Conservation (phyloP, 2,797 vertebrate species). For the Lepus oiostolus region DNA sequence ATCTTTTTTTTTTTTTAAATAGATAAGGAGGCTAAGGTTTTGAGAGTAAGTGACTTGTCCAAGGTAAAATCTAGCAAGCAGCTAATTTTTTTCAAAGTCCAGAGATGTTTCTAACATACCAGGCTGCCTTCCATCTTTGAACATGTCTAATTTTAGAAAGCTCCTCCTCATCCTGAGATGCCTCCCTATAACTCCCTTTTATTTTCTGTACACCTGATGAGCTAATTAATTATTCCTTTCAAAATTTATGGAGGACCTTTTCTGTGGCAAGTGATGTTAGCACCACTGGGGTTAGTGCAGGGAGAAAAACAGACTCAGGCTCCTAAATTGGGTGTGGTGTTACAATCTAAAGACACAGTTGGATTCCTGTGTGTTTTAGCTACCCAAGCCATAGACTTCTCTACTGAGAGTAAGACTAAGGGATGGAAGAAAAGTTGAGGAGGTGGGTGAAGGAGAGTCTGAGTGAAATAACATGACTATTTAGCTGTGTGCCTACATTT, state of each 20-base stretch:
- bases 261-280: neutral
- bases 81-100: slow-evolving; percentile 52
- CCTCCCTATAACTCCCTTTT: neutral
- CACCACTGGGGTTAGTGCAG: neutral
- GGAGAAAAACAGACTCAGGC: neutral
- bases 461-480: neutral
- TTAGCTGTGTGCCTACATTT: neutral
- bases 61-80: slow-evolving; percentile 16
- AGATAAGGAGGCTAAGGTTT: neutral
- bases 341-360: neutral
- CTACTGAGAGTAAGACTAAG: neutral
- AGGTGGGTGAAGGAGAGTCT: neutral
- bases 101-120: neutral
- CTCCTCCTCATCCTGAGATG: slow-evolving; percentile 19
- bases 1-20: slow-evolving; percentile 31
- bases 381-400: neutral
- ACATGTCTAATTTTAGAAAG: neutral
- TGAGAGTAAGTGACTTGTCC: slow-evolving; percentile 21
- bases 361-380: neutral
- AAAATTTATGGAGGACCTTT: slow-evolving; percentile 18
- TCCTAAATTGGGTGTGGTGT: neutral
- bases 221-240: slow-evolving; percentile 61
- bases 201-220: slow-evolving; percentile 45
- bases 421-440: neutral
- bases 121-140: neutral